Evolutionary conservation across 2,113 vertebrate genomes (phyloP), one percentile per base, ranked within the genome.

Genomic region (Microtus montanus): DNA sequence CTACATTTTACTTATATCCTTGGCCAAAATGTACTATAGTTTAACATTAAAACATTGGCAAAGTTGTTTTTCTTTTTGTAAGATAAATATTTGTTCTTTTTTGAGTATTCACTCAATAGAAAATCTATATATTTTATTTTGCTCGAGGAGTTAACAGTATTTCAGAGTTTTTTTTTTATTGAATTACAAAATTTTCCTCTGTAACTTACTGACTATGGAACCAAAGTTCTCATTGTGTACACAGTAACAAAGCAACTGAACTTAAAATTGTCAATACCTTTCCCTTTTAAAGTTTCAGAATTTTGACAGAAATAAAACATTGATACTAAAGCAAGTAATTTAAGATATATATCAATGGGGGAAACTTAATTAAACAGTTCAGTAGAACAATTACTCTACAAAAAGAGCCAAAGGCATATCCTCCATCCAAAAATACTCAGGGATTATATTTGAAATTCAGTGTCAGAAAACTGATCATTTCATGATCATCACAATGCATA

Each of bases 151-250:
- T 82, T 38, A 71, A 68, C 0, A 52, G 10, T 13, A 77, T 54
- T 77, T 87, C n/a, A 87, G 5, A 66, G 35, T 41, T 44, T 44
- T 92, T n/a, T 92, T 92, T 94, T n/a, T 35, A 33, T 74, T 66
- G 44, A 41, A 78, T 77, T 54, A 75, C 2, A 26, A 77, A n/a
- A 41, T 71, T 84, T 17, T 24, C 6, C 5, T n/a, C 4, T 12
- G 5, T 85, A 44, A 12, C 87, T 86, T 73, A 63, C 12, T 7
- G 19, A n/a, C 54, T 64, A 47, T 68, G 17, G 1, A 47, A 33
- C 5, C 44, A 63, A n/a, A 24, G n/a, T 90, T 4, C 0, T 79
- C 33, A 44, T n/a, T 44, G 47, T 7, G 5, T 68, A 11, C 13
- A 58, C 33, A 74, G 7, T 44, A 61, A 26, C 44, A 68, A 93